Base-by-base conservation (phyloP, 2,888 invertebrate species). In the Brenthis ino region DNA sequence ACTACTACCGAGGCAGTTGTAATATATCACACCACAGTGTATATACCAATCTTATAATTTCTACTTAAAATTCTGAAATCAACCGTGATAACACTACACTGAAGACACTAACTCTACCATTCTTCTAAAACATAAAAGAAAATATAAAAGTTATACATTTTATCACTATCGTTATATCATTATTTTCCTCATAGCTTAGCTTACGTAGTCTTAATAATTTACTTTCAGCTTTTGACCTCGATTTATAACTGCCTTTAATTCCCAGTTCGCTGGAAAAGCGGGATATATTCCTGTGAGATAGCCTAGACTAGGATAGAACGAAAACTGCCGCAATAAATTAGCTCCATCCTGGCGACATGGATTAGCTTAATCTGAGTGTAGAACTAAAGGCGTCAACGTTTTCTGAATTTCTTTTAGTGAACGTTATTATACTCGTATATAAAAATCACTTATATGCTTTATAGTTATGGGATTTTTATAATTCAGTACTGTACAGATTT, bases 281-380 rank as follows among this genome's bases (percentile, higher is more conserved):
- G 68, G 65, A 74, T 72, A 74, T 70, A 73, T 73, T 73, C 65
- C 58, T 56, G 56, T 65, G 65, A 72, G 69, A 74, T 72, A 73
- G 68, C 68, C 64, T 70, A 73, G 72, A 56, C 68, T 65, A 70
- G 70, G 61, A 66, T 64, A 70, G 74, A 74, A 71, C 68, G 72
- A 66, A 74, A 72, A 71, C 70, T 72, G 72, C 74, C 63, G 73
- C 77, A 64, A 84, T 84, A 84, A 82, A 83, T 84, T 84, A 78
- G 75, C 71, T 64, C 33, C 76, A 76, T 77, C 78, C 77, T 76
- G 72, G 78, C 77, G 78, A 80, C 79, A 78, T 77, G 79, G 79
- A 80, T 80, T 80, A 80, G 76, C 74, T 74, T 77, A 79, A 79
- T 74, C 79, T 77, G 76, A 77, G 76, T 76, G 74, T 74, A 76